Evolutionary conservation across 2,113 vertebrate species (phyloP).

Genomic region (Picathartes gymnocephalus): DNA sequence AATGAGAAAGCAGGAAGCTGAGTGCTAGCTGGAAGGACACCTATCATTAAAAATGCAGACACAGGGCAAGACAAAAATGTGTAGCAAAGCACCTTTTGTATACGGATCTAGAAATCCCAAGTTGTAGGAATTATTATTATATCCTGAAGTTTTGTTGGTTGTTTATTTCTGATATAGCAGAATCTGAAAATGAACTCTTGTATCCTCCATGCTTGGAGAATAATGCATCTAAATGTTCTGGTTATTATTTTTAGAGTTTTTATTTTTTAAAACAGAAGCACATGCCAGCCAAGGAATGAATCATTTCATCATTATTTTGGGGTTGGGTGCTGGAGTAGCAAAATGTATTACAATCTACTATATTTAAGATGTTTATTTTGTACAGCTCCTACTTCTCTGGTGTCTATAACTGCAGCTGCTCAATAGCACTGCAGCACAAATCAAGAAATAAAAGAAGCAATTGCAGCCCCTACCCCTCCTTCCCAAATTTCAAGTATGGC

Average conservation of each 20-base stretch:
- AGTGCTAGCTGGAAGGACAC: not conserved
- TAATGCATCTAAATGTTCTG: not conserved
- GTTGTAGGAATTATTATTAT: not conserved
- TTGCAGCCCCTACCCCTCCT: not conserved
- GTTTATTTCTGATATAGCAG: not conserved
- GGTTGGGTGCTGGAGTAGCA: not conserved
- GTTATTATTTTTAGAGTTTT: not conserved
- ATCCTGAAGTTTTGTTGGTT: not conserved
- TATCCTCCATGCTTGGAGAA: not conserved
- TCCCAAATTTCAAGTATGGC: not conserved
- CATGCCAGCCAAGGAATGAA: not conserved
- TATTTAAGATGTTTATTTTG: not conserved
- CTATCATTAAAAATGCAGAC: constrained; percentile 34
- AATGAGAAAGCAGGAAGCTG: constrained; percentile 34
- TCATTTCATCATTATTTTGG: not conserved
- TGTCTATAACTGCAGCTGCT: not conserved
- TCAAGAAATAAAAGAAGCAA: not conserved
- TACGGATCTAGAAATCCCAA: not conserved
- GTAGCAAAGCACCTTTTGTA: not conserved
- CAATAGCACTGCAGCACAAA: not conserved
- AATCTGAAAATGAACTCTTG: not conserved
- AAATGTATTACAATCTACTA: not conserved
- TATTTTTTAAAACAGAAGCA: not conserved
- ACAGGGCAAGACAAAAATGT: not conserved
- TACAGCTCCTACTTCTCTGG: not conserved